These are phyloP conservation scores for Tinamus guttatus DNA, from an alignment of 2,113 vertebrate genomes.

Conservation along the genomic window DNA sequence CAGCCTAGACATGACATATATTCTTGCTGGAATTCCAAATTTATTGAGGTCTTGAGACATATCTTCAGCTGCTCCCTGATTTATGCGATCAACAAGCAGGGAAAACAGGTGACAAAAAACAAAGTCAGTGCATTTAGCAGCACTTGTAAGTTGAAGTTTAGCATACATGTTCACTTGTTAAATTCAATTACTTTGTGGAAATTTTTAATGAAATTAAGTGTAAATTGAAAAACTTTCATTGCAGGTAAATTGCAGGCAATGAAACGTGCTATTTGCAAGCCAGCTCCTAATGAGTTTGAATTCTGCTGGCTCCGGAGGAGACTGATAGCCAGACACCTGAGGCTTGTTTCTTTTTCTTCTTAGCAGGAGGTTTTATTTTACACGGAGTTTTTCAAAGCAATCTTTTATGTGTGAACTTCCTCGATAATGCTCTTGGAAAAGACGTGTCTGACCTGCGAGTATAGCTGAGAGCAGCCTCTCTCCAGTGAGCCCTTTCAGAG, in stretches of 20 bases:
- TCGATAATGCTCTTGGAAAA: background rate
- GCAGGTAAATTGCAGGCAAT: background rate
- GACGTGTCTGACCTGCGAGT: background rate
- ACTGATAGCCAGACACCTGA: accelerated
- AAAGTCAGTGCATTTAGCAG: background rate
- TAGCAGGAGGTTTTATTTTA: background rate
- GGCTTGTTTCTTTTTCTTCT: background rate
- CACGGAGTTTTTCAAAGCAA: background rate
- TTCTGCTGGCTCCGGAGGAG: background rate
- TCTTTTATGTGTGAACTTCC: background rate
- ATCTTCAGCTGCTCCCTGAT: background rate
- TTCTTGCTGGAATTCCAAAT: background rate
- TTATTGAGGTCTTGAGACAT: background rate
- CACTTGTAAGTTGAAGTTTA: background rate
- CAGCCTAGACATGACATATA: background rate
- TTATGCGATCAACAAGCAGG: background rate
- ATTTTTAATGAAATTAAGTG: background rate
- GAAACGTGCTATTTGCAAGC: background rate
- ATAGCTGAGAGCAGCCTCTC: background rate
- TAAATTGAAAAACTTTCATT: background rate
- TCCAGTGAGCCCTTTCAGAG: background rate
- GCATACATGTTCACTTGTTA: background rate
- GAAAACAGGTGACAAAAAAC: background rate
- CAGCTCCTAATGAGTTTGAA: background rate
- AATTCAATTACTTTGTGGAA: background rate